Percentiles rank a stretch among this genome's conserved stretches.
Conservation (phyloP, 2,113 vertebrate genomes). For the Collichthys lucidus region DNA sequence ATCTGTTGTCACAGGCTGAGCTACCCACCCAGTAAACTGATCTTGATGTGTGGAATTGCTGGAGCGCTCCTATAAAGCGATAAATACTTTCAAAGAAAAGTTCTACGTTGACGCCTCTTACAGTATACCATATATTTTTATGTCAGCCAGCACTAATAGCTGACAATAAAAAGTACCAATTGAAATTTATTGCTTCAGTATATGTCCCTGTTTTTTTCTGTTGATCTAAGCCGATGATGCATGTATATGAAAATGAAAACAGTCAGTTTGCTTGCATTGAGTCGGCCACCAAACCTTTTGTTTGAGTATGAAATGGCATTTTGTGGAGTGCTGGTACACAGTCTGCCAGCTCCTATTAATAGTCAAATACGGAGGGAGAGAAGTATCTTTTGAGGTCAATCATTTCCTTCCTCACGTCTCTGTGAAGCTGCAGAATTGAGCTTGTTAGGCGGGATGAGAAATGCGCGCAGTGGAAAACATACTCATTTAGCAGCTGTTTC, state of each 20-base stretch:
- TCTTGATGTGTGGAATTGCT: neutral
- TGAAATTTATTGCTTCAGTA: neutral
- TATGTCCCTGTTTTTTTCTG: neutral
- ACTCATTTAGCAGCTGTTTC: constrained; percentile 70
- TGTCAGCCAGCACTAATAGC: neutral
- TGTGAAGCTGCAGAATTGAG: constrained; percentile 66
- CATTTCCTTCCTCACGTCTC: constrained; percentile 63
- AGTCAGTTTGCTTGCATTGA: constrained; percentile 37
- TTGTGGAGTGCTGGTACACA: constrained; percentile 57
- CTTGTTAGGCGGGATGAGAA: constrained; percentile 73
- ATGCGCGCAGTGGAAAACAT: constrained; percentile 51
- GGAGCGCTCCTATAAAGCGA: neutral
- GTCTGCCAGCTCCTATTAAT: constrained; percentile 77
- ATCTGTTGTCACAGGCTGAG: neutral
- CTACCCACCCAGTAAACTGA: neutral
- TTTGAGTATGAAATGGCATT: constrained; percentile 54
- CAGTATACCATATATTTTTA: neutral
- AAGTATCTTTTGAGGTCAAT: constrained; percentile 79
- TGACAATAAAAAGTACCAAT: neutral
- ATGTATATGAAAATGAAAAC: constrained; percentile 28
- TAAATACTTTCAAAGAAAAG: neutral
- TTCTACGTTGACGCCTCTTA: neutral
- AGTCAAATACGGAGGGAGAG: constrained; percentile 63
- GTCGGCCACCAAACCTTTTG: constrained; percentile 51
- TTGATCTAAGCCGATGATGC: constrained; percentile 18